phyloP scores from a whole-genome alignment of 23 tunicate species.

The Phallusia fumigata region DNA sequence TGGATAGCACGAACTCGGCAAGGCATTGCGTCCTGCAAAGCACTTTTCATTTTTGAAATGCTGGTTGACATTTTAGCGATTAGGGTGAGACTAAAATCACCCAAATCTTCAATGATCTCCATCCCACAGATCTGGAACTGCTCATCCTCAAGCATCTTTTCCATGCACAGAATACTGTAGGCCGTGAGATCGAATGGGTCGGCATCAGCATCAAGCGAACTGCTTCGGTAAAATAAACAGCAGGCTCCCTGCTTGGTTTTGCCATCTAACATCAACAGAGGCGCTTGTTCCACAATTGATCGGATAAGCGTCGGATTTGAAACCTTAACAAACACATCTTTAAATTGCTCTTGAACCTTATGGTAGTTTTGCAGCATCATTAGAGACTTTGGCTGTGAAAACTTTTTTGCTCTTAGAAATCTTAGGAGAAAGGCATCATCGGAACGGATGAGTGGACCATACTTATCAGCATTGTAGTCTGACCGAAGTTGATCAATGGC shows the following conservation, averaged over 20 bases:
- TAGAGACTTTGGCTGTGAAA: slow-evolving; percentile 52
- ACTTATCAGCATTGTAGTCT: slow-evolving; percentile 24
- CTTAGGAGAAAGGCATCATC: slow-evolving; percentile 45
- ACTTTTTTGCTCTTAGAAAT: slow-evolving; percentile 56
- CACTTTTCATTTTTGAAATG: slow-evolving; percentile 25
- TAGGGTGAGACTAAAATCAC: slow-evolving; percentile 19
- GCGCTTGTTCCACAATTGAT: slow-evolving; percentile 11
- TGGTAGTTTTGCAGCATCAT: slow-evolving; percentile 49
- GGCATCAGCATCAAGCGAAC: slow-evolving; percentile 9
- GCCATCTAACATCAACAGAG: slow-evolving; percentile 17
- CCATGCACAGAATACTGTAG: slow-evolving; percentile 20
- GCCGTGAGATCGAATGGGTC: slow-evolving; percentile 28
- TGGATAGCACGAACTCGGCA: slow-evolving; percentile 20
- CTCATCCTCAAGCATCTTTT: slow-evolving; percentile 54
- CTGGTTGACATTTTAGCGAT: slow-evolving; percentile 32
- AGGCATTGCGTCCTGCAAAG: slow-evolving; percentile 68
- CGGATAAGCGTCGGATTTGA: slow-evolving; percentile 31
- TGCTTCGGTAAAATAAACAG: slow-evolving; percentile 32
- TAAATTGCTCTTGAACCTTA: slow-evolving; percentile 17
- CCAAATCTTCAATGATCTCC: slow-evolving; percentile 31
- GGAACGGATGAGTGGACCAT: slow-evolving; percentile 21
- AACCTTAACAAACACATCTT: slow-evolving; percentile 40
- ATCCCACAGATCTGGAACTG: slow-evolving; percentile 52
- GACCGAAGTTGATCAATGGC: slow-evolving; percentile 47
- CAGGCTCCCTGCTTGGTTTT: slow-evolving; percentile 38